These are phyloP conservation scores for Sparidentex hasta DNA, from an alignment of 2,797 vertebrate genomes.

Conservation along the genomic window DNA sequence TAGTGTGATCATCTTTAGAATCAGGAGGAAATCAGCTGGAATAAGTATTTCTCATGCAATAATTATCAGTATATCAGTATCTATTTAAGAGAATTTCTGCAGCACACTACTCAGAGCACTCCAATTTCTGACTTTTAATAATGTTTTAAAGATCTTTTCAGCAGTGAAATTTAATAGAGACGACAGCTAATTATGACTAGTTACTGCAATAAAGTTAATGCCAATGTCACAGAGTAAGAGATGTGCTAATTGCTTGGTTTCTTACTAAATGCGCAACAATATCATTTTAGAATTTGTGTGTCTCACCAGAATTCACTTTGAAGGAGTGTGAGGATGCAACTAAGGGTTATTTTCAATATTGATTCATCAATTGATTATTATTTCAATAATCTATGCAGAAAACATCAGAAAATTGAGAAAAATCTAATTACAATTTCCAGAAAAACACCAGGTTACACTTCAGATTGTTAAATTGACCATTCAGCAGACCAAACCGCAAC, in stretches of 20 bases:
- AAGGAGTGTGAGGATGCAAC: neutral
- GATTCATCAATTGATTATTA: neutral
- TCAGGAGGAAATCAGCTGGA: slow-evolving; percentile 38
- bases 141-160: slow-evolving; percentile 10
- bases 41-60: slow-evolving; percentile 16
- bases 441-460: neutral
- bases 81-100: slow-evolving; percentile 12
- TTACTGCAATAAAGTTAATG: neutral
- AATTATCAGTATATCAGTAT: slow-evolving; percentile 33
- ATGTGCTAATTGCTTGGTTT: slow-evolving; percentile 2
- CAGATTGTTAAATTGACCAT: neutral
- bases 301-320: neutral
- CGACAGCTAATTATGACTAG: neutral
- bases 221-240: neutral
- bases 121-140: slow-evolving; percentile 26
- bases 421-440: neutral
- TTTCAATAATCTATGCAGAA: neutral
- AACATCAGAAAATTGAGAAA: neutral
- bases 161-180: slow-evolving; percentile 5
- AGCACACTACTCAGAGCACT: slow-evolving; percentile 3
- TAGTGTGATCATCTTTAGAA: slow-evolving; percentile 18
- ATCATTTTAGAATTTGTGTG: neutral
- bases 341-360: neutral
- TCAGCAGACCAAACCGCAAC: neutral
- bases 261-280: neutral